A percentile compares a stretch with the other conserved stretches of the same genome.
phyloP scores from a whole-genome alignment of 2,113 vertebrate genomes.

The Malurus elegans region DNA sequence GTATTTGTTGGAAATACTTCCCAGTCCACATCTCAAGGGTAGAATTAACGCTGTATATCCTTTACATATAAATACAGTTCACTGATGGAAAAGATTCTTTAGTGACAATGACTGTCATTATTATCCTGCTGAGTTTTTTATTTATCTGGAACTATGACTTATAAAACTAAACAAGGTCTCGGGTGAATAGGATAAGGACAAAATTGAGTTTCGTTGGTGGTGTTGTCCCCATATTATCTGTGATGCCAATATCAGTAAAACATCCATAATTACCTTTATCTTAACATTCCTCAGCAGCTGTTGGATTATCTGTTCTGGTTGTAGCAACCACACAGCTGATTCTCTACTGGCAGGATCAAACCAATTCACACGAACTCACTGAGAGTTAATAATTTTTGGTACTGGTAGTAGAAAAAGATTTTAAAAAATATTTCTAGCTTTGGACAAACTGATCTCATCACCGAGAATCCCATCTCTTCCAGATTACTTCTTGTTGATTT shows the following conservation, averaged over 20 bases:
- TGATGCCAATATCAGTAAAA: not conserved
- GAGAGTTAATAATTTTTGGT: not conserved
- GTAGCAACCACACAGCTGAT: not conserved
- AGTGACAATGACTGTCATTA: not conserved
- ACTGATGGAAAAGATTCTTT: not conserved
- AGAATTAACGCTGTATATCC: conserved; percentile 9
- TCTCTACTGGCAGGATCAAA: not conserved
- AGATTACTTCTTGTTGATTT: not conserved
- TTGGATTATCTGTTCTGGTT: not conserved
- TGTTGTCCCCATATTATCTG: not conserved
- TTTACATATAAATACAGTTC: conserved; percentile 1
- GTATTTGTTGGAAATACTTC: conserved; percentile 19
- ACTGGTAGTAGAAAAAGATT: not conserved
- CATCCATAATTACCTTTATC: not conserved
- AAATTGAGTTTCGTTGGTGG: not conserved
- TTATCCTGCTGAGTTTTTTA: conserved; percentile 4
- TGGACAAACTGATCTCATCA: not conserved
- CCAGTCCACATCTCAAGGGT: not conserved
- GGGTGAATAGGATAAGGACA: not conserved
- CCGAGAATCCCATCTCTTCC: not conserved
- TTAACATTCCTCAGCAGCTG: not conserved
- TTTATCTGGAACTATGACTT: not conserved
- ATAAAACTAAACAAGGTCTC: not conserved
- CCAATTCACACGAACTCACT: not conserved
- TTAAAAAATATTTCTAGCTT: not conserved